Conservation (phyloP, 2,797 vertebrate species). For the Coracias cyanogaster region DNA sequence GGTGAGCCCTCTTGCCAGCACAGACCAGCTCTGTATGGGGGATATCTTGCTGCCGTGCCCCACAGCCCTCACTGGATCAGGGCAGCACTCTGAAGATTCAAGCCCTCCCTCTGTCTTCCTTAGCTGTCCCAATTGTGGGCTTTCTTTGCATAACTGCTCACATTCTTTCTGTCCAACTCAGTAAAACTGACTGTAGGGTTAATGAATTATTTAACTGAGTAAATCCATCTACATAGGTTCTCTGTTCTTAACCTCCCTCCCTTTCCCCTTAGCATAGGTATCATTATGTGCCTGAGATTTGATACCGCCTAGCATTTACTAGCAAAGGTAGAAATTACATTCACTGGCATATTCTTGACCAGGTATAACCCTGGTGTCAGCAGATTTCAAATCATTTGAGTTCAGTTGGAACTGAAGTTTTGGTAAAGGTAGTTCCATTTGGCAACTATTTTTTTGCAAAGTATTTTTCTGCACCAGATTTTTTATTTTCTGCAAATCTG, state of each 20-base stretch:
- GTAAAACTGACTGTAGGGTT: neutral
- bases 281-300: neutral
- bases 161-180: neutral
- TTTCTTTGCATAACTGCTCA: neutral
- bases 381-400: neutral
- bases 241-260: accelerated
- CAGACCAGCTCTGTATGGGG: neutral
- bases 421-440: neutral
- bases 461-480: neutral
- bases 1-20: neutral
- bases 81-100: neutral
- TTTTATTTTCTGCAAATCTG: neutral
- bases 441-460: too few relatives aligned
- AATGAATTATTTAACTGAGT: neutral
- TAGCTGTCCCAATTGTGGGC: neutral
- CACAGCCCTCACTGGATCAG: neutral
- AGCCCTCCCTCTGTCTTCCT: neutral
- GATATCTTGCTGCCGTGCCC: neutral
- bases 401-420: neutral
- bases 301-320: neutral
- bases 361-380: neutral
- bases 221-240: neutral
- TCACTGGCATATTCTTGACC: neutral
- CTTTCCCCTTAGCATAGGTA: neutral
- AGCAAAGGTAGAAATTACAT: neutral